phyloP scores from a whole-genome alignment of 2,113 vertebrate species.

The Pelodiscus sinensis region DNA sequence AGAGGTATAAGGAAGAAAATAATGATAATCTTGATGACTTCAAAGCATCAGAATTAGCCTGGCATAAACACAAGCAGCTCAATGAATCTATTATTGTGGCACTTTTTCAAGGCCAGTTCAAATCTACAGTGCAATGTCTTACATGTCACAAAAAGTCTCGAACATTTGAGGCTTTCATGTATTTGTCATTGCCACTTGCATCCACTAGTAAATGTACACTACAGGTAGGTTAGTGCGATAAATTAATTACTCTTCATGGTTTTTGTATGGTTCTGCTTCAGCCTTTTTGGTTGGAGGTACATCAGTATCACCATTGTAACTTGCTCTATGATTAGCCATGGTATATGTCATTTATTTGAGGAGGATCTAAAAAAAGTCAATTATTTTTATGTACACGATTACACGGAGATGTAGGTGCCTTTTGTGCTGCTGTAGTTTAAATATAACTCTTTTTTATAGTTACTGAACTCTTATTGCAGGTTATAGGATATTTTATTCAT shows the following conservation, averaged over 20 bases:
- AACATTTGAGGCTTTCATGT: constrained; percentile 99
- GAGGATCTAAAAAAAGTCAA: not conserved
- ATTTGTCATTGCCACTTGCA: constrained; percentile 91
- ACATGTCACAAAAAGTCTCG: constrained; percentile 93
- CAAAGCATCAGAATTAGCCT: constrained; percentile 90
- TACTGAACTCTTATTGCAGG: not conserved
- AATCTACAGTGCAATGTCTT: constrained; percentile 96
- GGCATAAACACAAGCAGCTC: constrained; percentile 95
- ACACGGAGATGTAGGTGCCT: not conserved
- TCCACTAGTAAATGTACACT: constrained; percentile 94
- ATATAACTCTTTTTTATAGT: not conserved
- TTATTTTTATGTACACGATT: not conserved
- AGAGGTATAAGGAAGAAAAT: constrained; percentile 94
- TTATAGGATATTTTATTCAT: not conserved
- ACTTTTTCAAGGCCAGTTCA: constrained; percentile 98
- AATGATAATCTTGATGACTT: constrained; percentile 92
- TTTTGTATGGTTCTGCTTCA: not conserved
- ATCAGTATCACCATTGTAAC: not conserved
- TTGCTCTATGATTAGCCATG: not conserved
- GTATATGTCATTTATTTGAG: not conserved
- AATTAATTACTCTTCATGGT: fast-evolving
- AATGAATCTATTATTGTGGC: constrained; percentile 97
- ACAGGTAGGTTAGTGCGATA: constrained; percentile 81
- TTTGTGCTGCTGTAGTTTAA: not conserved
- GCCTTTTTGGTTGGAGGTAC: not conserved